Conservation (phyloP, 2,888 invertebrate species). For the Pterostichus madidus region DNA sequence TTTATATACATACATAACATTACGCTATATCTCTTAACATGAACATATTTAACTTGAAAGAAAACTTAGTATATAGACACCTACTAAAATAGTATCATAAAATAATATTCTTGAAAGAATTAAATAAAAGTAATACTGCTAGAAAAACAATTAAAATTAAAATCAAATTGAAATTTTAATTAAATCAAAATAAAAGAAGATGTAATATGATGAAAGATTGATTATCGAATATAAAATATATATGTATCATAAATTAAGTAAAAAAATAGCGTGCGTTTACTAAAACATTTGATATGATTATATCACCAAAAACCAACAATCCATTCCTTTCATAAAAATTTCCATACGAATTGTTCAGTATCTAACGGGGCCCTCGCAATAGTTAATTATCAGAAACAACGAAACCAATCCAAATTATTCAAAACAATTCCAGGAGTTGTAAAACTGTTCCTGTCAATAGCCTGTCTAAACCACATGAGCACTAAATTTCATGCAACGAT, state of each 20-base stretch:
- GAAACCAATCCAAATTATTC: conserved; percentile 15
- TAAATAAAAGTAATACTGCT: too few relatives aligned
- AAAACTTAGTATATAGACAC: too few relatives aligned
- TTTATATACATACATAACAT: too few relatives aligned
- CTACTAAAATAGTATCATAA: too few relatives aligned
- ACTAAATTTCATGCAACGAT: not conserved
- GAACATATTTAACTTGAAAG: too few relatives aligned
- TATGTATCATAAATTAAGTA: conserved; percentile 2
- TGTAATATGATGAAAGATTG: conserved; percentile 12
- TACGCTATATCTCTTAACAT: too few relatives aligned
- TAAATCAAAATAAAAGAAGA: not conserved
- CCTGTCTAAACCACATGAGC: not conserved
- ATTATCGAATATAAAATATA: conserved; percentile 17
- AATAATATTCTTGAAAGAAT: too few relatives aligned
- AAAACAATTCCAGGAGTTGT: conserved; percentile 19
- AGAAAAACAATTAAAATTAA: not conserved
- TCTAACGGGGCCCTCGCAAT: conserved; percentile 1
- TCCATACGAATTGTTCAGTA: conserved; percentile 30
- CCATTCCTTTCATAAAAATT: conserved; percentile 25
- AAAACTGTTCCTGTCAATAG: conserved; percentile 20
- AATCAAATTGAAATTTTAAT: too few relatives aligned
- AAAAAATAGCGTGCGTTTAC: conserved; percentile 2
- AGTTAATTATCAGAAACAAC: conserved; percentile 48
- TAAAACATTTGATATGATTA: conserved; percentile 3
- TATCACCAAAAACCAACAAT: not conserved